phyloP scores from a whole-genome alignment of 2,888 invertebrate genomes.

The Diarsia dahlii region DNA sequence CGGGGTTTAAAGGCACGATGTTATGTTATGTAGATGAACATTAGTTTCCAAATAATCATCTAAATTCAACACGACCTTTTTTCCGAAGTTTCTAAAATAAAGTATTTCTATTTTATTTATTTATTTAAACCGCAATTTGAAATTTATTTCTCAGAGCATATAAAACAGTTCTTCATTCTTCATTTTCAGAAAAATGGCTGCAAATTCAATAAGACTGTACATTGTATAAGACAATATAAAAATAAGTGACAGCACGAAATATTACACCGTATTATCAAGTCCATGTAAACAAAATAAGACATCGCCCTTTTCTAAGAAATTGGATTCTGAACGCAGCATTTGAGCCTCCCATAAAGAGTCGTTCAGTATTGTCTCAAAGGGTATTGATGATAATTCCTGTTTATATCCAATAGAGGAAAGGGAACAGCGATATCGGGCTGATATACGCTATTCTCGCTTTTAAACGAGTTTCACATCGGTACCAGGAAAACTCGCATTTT shows the following conservation, averaged over 20 bases:
- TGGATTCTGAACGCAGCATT: constrained; percentile 75
- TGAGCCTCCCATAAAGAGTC: constrained; percentile 78
- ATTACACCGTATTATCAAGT: constrained; percentile 40
- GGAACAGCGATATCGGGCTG: constrained; percentile 72
- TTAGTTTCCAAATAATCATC: background rate
- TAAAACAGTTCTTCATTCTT: background rate
- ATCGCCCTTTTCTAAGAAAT: constrained; percentile 74
- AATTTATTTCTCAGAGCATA: background rate
- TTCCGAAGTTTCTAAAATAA: background rate
- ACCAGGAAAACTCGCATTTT: constrained; percentile 66
- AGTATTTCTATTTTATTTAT: too few relatives aligned
- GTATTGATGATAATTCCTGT: constrained; percentile 84
- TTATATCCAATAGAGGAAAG: constrained; percentile 78
- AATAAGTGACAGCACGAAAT: constrained; percentile 31
- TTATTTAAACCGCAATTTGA: background rate
- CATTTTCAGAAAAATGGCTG: background rate
- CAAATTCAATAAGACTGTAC: constrained; percentile 14
- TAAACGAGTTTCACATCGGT: constrained; percentile 67
- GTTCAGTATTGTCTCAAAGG: constrained; percentile 78
- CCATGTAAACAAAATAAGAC: constrained; percentile 49
- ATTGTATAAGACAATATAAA: constrained; percentile 23
- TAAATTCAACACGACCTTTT: background rate
- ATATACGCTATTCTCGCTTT: constrained; percentile 72
- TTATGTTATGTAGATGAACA: background rate
- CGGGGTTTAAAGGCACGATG: background rate